These are phyloP conservation scores for Ibidorhyncha struthersii DNA, from an alignment of 2,113 vertebrate species.

Conservation along the genomic window DNA sequence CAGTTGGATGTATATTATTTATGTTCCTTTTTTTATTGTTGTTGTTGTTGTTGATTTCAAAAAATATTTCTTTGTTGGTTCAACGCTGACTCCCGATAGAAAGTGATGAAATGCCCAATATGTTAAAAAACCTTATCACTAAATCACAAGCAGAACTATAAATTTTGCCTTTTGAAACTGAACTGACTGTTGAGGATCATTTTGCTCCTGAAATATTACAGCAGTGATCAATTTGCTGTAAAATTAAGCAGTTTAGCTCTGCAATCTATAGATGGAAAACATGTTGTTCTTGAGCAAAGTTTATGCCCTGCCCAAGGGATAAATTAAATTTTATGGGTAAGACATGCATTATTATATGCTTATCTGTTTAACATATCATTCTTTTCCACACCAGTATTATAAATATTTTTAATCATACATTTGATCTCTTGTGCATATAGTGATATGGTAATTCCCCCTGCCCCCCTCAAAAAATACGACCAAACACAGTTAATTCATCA, in stretches of 20 bases:
- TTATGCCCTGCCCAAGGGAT: slow-evolving; percentile 77
- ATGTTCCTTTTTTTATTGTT: slow-evolving; percentile 65
- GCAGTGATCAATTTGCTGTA: slow-evolving; percentile 81
- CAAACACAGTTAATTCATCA: slow-evolving; percentile 71
- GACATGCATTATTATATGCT: slow-evolving; percentile 79
- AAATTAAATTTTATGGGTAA: slow-evolving; percentile 82
- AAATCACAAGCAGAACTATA: slow-evolving; percentile 79
- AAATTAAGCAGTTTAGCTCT: slow-evolving; percentile 79
- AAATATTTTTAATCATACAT: slow-evolving; percentile 81
- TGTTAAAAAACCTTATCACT: slow-evolving; percentile 80
- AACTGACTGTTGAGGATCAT: slow-evolving; percentile 80
- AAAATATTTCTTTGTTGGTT: slow-evolving; percentile 77
- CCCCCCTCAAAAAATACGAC: slow-evolving; percentile 53
- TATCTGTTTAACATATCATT: slow-evolving; percentile 81
- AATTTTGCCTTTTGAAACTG: slow-evolving; percentile 80
- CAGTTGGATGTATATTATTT: slow-evolving; percentile 71
- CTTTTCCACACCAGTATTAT: slow-evolving; percentile 75
- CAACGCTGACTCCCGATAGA: slow-evolving; percentile 73
- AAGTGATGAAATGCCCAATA: slow-evolving; percentile 79
- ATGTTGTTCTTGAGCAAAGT: slow-evolving; percentile 78
- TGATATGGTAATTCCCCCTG: slow-evolving; percentile 66
- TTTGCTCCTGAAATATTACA: slow-evolving; percentile 83
- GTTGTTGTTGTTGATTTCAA: slow-evolving; percentile 71
- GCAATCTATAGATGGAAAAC: slow-evolving; percentile 78
- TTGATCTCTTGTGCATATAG: slow-evolving; percentile 71